A percentile compares a stretch with the other conserved stretches of the same genome.
Evolutionary conservation across 2,888 invertebrate species (phyloP).

Genomic region (Lithophane semibrunnea): DNA sequence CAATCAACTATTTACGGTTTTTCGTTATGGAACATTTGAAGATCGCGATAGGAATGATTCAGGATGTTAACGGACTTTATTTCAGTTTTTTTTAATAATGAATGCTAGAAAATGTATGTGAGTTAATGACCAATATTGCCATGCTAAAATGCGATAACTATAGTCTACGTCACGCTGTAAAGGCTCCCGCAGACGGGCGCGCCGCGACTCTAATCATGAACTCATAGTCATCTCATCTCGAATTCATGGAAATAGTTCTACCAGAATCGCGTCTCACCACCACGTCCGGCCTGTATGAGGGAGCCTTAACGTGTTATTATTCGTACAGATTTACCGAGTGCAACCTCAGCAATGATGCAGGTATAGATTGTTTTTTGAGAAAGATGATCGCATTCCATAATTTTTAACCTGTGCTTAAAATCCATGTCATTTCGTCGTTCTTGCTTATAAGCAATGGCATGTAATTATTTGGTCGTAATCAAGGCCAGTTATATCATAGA

Average conservation of each 20-base stretch:
- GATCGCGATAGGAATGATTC: background rate
- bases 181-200: too few species aligned
- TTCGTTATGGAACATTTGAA: background rate
- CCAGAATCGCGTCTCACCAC: too few species aligned
- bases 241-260: too few species aligned
- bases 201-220: too few species aligned
- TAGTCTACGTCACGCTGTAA: background rate
- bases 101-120: background rate
- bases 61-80: background rate
- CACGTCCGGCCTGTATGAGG: too few species aligned
- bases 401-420: background rate
- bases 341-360: background rate
- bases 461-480: background rate
- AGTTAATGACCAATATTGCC: background rate
- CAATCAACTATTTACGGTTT: background rate
- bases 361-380: background rate
- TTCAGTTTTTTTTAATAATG: background rate
- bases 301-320: background rate
- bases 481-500: background rate
- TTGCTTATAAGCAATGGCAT: background rate
- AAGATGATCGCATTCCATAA: background rate
- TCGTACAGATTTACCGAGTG: background rate
- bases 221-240: too few species aligned
- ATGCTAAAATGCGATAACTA: background rate
- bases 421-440: background rate